Evolutionary conservation across 2,113 vertebrate species (phyloP), one percentile per base, ranked within the genome.

Genomic region (Rhinoptilus africanus): DNA sequence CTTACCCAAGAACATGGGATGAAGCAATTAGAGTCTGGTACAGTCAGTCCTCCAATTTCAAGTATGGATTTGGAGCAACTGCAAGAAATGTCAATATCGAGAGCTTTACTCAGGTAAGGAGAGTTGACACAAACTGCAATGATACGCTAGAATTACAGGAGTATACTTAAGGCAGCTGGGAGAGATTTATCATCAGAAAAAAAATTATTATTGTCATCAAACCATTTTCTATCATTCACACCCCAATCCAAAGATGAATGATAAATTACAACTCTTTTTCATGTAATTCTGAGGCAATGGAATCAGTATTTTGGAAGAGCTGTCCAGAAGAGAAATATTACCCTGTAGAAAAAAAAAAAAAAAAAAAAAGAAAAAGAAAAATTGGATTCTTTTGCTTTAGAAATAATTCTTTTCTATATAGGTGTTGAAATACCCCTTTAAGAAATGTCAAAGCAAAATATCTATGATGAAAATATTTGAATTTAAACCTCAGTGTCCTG

Each of bases 51-150:
- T 71, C 85, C 30, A 86, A 96, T 43, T 97, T 95, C 92, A 95
- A 72, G 39, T 96, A 95, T 1, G 93, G 96, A 43, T 63, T 41
- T 41, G 96, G 96, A 95, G 20, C 89, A 83, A 74, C 8, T 3
- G 4, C 14, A 0, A 80, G 60, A 82, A 57, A 80, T 8, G 12
- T 27, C 78, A 85, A 73, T 21, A 10, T 96, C 0, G 14, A 62
- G 64, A 87, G 21, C 47, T 97, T 95, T 28, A 96, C 88, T 41
- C 97, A 96, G 97, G 96, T 97, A 94, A 35, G 87, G 48, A 74
- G 20, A 79, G 18, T 2, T 39, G 50, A 48, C 89, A 66, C 14
- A 56, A 75, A 30, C 5, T 64, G 12, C n/a, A 45, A 1, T 8
- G 12, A 39, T 72, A 39, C 2, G 2, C 2, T 54, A 41, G 50